phyloP scores from a whole-genome alignment of 1,140 invertebrate species.

The Rhyzopertha dominica region DNA sequence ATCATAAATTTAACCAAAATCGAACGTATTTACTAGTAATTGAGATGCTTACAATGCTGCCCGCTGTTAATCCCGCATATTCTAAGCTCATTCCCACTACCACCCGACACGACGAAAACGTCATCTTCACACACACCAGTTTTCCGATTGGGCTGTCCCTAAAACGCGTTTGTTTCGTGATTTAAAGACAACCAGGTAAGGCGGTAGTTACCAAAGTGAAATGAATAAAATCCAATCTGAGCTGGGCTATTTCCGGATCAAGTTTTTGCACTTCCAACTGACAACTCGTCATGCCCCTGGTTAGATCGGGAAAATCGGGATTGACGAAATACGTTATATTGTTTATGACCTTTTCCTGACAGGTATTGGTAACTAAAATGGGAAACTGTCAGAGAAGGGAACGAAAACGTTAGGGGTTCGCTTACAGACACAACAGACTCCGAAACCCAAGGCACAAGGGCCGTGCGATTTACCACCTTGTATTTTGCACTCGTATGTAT shows the following conservation, averaged over 20 bases:
- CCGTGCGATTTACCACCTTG: constrained; percentile 68
- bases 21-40: neutral
- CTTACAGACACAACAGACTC: constrained; percentile 86
- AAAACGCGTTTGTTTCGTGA: neutral
- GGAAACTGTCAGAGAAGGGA: constrained; percentile 8
- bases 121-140: constrained; percentile 75
- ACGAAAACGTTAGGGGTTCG: constrained; percentile 31
- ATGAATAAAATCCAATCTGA: constrained; percentile 73
- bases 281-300: constrained; percentile 59
- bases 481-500: constrained; percentile 77
- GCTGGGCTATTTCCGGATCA: constrained; percentile 67
- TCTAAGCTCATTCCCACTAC: constrained; percentile 53
- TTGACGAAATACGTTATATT: constrained; percentile 83
- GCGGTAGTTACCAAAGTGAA: constrained; percentile 63
- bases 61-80: constrained; percentile 78
- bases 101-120: constrained; percentile 58
- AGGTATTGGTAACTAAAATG: constrained; percentile 65
- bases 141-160: constrained; percentile 71
- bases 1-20: neutral
- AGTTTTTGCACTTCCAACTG: constrained; percentile 64
- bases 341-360: constrained; percentile 68
- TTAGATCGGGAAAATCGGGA: constrained; percentile 72
- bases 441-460: constrained; percentile 75
- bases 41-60: constrained; percentile 60
- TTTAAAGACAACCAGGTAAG: neutral